Percentiles rank a stretch among this genome's conserved stretches.
These are phyloP conservation scores for Dendroctonus ponderosae DNA, from an alignment of 1,140 invertebrate genomes.

Conservation along the genomic window DNA sequence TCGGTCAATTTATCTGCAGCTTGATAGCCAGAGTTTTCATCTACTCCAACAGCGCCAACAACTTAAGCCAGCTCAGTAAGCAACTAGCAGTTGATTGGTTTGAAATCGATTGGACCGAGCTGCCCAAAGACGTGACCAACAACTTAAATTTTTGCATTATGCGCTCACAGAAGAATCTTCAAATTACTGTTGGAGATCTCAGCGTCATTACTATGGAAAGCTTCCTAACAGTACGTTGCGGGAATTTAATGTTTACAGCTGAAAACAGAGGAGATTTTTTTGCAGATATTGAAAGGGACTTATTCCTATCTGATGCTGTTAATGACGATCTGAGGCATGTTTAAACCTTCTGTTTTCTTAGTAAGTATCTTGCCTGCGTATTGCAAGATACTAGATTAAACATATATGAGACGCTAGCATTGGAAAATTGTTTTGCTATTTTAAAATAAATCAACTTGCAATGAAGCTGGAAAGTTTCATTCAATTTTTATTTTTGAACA, in stretches of 20 bases:
- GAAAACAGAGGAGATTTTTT: conserved; percentile 1
- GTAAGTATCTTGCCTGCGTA: no score
- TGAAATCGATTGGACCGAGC: conserved; percentile 13
- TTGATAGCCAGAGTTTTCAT: conserved; percentile 15
- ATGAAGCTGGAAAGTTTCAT: no score
- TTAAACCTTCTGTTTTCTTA: background rate
- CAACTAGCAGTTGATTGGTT: conserved; percentile 8
- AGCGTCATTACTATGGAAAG: conserved; percentile 13
- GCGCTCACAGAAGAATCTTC: conserved; percentile 8
- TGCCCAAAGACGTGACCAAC: conserved; percentile 5
- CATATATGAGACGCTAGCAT: no score
- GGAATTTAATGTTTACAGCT: background rate
- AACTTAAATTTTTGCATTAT: conserved; percentile 10
- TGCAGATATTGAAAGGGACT: conserved; percentile 14
- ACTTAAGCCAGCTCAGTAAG: background rate
- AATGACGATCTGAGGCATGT: background rate
- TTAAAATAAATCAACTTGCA: no score
- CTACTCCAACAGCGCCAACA: conserved; percentile 10
- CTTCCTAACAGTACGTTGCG: conserved; percentile 12
- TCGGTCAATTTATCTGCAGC: conserved; percentile 14
- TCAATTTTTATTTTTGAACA: no score
- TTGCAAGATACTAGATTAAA: no score
- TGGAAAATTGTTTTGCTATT: no score
- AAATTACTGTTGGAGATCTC: conserved; percentile 16
- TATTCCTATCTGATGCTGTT: conserved; percentile 12